Percentiles rank a stretch among this genome's conserved stretches.
Conservation (phyloP, 2,113 vertebrate genomes). For the Motacilla alba region DNA sequence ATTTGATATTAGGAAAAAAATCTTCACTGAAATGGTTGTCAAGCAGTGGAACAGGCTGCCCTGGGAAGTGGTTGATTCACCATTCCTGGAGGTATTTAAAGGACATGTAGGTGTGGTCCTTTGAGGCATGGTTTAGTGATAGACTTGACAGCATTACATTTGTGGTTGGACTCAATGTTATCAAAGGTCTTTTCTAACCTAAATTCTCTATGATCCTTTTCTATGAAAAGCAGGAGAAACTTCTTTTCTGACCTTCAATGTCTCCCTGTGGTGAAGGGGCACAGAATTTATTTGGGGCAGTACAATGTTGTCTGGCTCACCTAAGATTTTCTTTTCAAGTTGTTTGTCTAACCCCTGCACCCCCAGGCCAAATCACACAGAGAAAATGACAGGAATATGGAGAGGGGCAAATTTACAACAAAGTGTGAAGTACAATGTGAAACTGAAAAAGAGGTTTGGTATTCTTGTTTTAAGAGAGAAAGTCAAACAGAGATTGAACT, state of each 20-base stretch:
- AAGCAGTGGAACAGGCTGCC: background rate
- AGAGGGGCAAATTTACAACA: background rate
- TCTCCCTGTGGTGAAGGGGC: background rate
- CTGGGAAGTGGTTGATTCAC: background rate
- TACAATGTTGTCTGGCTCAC: background rate
- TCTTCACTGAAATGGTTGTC: background rate
- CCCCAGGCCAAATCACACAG: background rate
- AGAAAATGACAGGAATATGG: background rate
- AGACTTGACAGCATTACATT: background rate
- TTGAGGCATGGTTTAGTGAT: background rate
- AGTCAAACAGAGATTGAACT: background rate
- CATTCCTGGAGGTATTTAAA: background rate
- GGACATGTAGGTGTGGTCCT: background rate
- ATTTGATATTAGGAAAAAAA: background rate
- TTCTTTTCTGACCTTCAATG: background rate
- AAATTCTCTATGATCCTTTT: background rate
- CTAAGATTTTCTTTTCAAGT: background rate
- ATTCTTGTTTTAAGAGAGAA: background rate
- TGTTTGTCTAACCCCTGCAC: background rate
- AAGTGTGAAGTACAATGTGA: background rate
- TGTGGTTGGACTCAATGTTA: background rate
- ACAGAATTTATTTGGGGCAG: background rate
- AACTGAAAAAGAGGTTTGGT: background rate
- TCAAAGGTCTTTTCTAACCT: background rate
- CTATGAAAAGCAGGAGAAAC: background rate